A percentile compares a stretch with the other conserved stretches of the same genome.
Conservation (phyloP, 2,797 vertebrate species). For the Borostomias antarcticus region DNA sequence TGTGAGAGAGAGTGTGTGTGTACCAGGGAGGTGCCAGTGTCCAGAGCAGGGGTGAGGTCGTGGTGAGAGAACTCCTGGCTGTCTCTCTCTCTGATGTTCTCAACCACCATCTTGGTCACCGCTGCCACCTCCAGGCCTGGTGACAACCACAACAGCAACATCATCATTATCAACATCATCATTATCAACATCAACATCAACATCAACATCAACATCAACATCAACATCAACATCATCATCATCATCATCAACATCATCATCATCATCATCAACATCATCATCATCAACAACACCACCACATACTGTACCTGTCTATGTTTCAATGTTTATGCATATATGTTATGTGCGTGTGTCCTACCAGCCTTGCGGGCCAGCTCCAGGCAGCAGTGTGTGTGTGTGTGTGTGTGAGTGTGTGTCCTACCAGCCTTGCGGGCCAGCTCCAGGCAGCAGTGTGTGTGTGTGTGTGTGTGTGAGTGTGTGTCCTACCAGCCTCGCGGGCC, state of each 20-base stretch:
- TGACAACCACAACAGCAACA: constrained; percentile 3
- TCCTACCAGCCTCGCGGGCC: constrained; percentile 87
- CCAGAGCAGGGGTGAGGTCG: constrained; percentile 78
- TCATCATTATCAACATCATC: too few species aligned
- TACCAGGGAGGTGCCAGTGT: constrained; percentile 87
- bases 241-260: too few species aligned
- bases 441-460: constrained; percentile 70
- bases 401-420: constrained; percentile 52
- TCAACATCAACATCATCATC: too few species aligned
- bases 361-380: constrained; percentile 89
- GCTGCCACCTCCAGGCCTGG: constrained; percentile 90
- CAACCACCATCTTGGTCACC: constrained; percentile 93
- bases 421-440: constrained; percentile 89
- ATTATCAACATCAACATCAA: too few species aligned
- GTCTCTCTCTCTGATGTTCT: constrained; percentile 89
- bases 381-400: constrained; percentile 63
- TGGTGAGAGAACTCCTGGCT: constrained; percentile 87
- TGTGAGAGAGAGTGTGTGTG: constrained; percentile 10
- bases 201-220: too few species aligned
- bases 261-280: too few species aligned
- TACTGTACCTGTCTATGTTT: neutral
- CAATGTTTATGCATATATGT: neutral
- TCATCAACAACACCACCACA: too few species aligned
- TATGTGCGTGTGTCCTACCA: constrained; percentile 69
- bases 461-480: neutral